phyloP scores from a whole-genome alignment of 2,113 vertebrate species.

The Cyprinodon variegatus region DNA sequence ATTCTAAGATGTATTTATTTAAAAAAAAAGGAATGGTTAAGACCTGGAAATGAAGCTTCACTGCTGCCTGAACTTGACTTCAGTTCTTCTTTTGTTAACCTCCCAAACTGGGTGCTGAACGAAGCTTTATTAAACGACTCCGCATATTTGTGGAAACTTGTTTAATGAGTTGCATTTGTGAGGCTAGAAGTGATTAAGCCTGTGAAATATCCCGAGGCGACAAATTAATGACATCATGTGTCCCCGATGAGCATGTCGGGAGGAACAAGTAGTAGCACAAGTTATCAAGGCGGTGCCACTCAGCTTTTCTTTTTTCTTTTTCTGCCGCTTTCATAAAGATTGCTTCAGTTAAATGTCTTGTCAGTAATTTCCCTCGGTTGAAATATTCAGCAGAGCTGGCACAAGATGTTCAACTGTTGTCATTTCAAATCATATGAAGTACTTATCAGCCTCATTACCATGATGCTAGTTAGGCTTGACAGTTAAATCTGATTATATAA shows the following conservation, averaged over 20 bases:
- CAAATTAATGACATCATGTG: constrained; percentile 42
- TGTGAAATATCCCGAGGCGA: constrained; percentile 40
- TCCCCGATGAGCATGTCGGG: not conserved
- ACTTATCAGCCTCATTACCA: constrained; percentile 30
- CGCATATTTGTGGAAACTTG: constrained; percentile 49
- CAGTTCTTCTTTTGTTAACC: constrained; percentile 18
- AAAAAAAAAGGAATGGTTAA: not conserved
- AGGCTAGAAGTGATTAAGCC: constrained; percentile 27
- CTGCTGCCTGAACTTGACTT: constrained; percentile 10
- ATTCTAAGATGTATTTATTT: not conserved
- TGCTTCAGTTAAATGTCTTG: constrained; percentile 11
- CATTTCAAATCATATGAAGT: constrained; percentile 38
- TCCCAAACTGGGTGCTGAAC: constrained; percentile 6
- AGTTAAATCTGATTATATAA: not conserved
- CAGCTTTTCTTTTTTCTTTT: constrained; percentile 1
- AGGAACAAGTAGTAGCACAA: constrained; percentile 19
- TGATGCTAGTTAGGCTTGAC: not conserved
- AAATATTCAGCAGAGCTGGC: constrained; percentile 16
- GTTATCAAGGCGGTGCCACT: constrained; percentile 12
- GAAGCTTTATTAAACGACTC: constrained; percentile 31
- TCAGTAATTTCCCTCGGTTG: constrained; percentile 4
- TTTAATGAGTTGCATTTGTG: constrained; percentile 29
- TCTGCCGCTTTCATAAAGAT: not conserved
- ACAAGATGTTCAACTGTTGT: constrained; percentile 12
- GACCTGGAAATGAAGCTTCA: not conserved